Conservation (phyloP, 1,140 invertebrate species). For the Orius insidiosus region DNA sequence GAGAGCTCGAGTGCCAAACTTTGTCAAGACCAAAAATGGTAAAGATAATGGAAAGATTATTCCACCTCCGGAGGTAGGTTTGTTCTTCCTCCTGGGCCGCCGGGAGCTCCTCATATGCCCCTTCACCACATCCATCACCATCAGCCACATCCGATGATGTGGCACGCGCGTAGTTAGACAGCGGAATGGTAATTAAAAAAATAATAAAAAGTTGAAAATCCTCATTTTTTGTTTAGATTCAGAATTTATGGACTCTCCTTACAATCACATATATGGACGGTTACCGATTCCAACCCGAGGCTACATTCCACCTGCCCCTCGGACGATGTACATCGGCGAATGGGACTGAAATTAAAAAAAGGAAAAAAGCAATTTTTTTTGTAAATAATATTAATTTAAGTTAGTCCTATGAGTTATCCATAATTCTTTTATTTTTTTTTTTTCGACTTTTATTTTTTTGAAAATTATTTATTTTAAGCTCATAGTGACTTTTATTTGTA, state of each 20-base stretch:
- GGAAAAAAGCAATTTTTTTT: too few relatives aligned
- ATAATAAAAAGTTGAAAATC: background rate
- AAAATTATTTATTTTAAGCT: too few relatives aligned
- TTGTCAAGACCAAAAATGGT: conserved; percentile 36
- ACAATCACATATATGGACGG: conserved; percentile 69
- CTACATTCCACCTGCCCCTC: conserved; percentile 56
- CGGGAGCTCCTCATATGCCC: conserved; percentile 24
- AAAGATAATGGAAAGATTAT: conserved; percentile 21
- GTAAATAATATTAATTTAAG: too few relatives aligned
- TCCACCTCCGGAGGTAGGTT: conserved; percentile 18
- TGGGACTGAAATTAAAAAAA: conserved; percentile 49
- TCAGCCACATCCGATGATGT: conserved; percentile 42
- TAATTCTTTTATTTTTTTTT: too few relatives aligned
- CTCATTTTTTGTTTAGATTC: conserved; percentile 42
- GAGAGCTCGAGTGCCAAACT: conserved; percentile 77
- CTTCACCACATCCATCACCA: conserved; percentile 31
- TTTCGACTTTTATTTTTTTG: too few relatives aligned
- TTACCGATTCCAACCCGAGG: conserved; percentile 66
- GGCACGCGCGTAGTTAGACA: conserved; percentile 78
- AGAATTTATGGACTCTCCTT: conserved; percentile 63
- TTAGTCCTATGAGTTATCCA: too few relatives aligned
- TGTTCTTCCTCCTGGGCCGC: conserved; percentile 21
- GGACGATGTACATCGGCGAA: conserved; percentile 75
- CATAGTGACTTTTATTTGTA: too few relatives aligned
- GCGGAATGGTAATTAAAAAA: conserved; percentile 52